A percentile compares a stretch with the other conserved stretches of the same genome.
Evolutionary conservation across 2,888 invertebrate species (phyloP).

Genomic region (Thecophora atra): DNA sequence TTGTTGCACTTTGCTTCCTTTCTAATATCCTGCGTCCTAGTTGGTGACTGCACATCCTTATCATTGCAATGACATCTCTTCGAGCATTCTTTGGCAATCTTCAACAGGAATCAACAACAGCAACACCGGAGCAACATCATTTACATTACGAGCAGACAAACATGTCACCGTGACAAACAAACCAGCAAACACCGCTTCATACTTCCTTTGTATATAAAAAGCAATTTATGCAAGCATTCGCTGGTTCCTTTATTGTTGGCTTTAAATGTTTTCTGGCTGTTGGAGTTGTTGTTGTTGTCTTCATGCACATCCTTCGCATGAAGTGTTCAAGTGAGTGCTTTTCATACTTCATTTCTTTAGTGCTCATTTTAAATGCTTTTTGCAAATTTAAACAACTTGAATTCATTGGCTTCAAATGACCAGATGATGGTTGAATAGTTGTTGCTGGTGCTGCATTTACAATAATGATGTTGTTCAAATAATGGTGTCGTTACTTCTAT

Average conservation of each 20-base stretch:
- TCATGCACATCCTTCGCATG: background rate
- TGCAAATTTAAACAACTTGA: background rate
- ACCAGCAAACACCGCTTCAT: background rate
- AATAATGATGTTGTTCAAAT: background rate
- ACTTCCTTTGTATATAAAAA: background rate
- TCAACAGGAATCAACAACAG: background rate
- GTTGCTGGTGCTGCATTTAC: too few relatives aligned
- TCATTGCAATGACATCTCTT: background rate
- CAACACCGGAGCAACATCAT: background rate
- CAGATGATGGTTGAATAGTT: background rate
- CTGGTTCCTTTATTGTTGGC: background rate
- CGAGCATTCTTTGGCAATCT: background rate
- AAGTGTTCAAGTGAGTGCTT: background rate
- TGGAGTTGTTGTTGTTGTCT: background rate
- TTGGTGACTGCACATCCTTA: background rate
- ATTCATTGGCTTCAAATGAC: background rate
- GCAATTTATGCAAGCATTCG: background rate
- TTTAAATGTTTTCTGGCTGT: background rate
- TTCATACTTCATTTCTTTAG: background rate
- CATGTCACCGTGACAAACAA: background rate
- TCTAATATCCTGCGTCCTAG: background rate
- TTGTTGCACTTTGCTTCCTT: slow-evolving; percentile 5
- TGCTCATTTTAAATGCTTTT: slow-evolving; percentile 3
- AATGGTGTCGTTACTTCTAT: too few relatives aligned
- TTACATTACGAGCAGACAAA: background rate